Evolutionary conservation across 2,888 invertebrate species (phyloP).

Genomic region (Ophion obscuratus): DNA sequence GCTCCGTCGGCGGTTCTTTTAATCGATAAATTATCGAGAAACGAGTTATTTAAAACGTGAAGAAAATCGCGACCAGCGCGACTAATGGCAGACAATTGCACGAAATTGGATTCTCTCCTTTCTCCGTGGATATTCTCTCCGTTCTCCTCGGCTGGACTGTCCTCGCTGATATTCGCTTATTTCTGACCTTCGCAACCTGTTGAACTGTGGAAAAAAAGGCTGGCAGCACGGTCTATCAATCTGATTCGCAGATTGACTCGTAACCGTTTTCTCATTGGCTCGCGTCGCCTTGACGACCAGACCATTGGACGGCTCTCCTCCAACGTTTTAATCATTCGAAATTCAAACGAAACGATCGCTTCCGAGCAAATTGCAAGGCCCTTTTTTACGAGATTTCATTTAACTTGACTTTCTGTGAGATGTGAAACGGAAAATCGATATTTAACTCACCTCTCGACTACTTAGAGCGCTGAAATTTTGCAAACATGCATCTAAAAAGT

Average conservation of each 20-base stretch:
- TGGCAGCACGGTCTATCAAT: constrained; percentile 37
- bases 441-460: no score
- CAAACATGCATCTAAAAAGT: no score
- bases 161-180: constrained; percentile 45
- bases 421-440: no score
- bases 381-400: no score
- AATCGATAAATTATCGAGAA: not conserved
- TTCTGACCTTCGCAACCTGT: constrained; percentile 63
- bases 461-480: no score
- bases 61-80: constrained; percentile 65
- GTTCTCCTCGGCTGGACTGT: constrained; percentile 15
- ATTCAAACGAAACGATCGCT: constrained; percentile 10
- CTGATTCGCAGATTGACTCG: not conserved
- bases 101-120: constrained; percentile 2
- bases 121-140: constrained; percentile 31
- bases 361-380: no score
- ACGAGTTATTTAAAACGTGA: not conserved
- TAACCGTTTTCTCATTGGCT: constrained; percentile 25
- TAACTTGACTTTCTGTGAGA: no score
- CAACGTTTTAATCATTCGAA: constrained; percentile 31
- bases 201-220: constrained; percentile 39
- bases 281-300: not conserved
- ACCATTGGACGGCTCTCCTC: constrained; percentile 27
- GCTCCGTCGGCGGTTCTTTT: not conserved
- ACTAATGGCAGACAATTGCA: constrained; percentile 54